phyloP scores from a whole-genome alignment of 2,888 invertebrate species.

The Lasioglossum figueresi region DNA sequence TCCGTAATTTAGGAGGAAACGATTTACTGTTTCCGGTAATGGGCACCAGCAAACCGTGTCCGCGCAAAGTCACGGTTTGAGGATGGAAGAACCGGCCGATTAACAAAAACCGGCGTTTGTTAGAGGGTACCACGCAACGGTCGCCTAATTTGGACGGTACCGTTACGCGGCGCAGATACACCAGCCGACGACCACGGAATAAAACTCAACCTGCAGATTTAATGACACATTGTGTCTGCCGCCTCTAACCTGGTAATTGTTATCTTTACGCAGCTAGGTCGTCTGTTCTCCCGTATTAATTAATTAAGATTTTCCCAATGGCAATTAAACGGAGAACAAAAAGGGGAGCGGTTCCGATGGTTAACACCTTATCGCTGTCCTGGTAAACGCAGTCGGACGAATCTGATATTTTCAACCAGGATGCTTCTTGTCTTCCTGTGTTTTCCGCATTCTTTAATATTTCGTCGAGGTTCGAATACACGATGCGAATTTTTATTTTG shows the following conservation, averaged over 20 bases:
- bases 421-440: neutral
- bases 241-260: conserved; percentile 16
- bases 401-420: neutral
- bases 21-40: conserved; percentile 75
- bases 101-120: conserved; percentile 61
- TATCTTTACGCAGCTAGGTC: neutral
- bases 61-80: conserved; percentile 54
- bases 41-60: conserved; percentile 61
- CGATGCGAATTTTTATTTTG: too few relatives aligned
- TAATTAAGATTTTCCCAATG: conserved; percentile 24
- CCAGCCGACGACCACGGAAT: conserved; percentile 8
- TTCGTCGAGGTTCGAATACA: too few relatives aligned
- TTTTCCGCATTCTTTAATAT: neutral
- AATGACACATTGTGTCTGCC: conserved; percentile 35
- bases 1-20: conserved; percentile 76
- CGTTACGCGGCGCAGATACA: conserved; percentile 50
- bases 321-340: neutral
- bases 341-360: neutral
- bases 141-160: conserved; percentile 62
- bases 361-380: neutral
- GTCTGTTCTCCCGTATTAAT: neutral
- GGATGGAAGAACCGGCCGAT: conserved; percentile 45
- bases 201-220: conserved; percentile 20
- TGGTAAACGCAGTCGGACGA: neutral
- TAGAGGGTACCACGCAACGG: conserved; percentile 44